phyloP scores from a whole-genome alignment of 1,140 invertebrate species.

The Papilio aristodemus region DNA sequence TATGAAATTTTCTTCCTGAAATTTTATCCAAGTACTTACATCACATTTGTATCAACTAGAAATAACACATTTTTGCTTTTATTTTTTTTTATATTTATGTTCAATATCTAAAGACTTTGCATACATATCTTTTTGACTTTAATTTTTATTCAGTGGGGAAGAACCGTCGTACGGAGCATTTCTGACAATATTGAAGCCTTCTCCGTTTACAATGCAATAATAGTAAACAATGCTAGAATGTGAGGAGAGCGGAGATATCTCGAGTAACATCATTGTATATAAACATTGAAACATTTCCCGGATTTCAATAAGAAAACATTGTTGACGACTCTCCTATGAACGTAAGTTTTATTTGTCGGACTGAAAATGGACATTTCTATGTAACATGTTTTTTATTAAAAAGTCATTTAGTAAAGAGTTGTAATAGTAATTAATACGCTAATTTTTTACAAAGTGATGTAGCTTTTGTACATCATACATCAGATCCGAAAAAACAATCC shows the following conservation, averaged over 20 bases:
- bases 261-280: neutral
- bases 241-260: neutral
- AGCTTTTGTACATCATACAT: too few species aligned
- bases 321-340: neutral
- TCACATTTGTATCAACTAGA: neutral
- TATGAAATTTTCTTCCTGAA: too few species aligned
- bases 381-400: too few species aligned
- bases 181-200: neutral
- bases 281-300: neutral
- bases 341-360: neutral
- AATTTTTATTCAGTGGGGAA: neutral
- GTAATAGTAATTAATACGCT: too few species aligned
- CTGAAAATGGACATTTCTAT: too few species aligned
- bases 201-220: constrained; percentile 6
- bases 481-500: neutral
- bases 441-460: too few species aligned
- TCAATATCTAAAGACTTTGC: neutral
- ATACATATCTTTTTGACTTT: neutral
- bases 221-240: neutral
- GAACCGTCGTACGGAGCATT: neutral
- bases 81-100: neutral
- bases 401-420: too few species aligned
- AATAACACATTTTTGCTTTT: neutral
- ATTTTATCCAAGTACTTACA: too few species aligned
- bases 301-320: constrained; percentile 7